phyloP scores from a whole-genome alignment of 1,140 invertebrate genomes.

The Magallana ariakensis region DNA sequence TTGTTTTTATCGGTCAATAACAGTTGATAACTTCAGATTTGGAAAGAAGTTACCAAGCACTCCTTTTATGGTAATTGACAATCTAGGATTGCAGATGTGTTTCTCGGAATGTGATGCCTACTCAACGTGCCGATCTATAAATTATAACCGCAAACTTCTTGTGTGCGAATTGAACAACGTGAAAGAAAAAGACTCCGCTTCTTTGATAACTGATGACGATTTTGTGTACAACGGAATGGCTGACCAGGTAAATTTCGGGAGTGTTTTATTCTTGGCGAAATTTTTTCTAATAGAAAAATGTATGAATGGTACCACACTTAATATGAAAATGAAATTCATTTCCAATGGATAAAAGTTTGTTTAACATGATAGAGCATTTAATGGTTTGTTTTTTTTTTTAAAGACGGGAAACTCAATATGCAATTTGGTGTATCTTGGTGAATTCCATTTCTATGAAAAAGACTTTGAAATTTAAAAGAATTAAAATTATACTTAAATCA shows the following conservation, averaged over 20 bases:
- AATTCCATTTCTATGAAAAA: too few relatives aligned
- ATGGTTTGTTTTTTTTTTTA: too few relatives aligned
- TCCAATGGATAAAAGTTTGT: too few relatives aligned
- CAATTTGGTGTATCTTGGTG: too few relatives aligned
- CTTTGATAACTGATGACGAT: not conserved
- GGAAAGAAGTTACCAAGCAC: not conserved
- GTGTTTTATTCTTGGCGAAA: not conserved
- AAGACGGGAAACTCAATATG: too few relatives aligned
- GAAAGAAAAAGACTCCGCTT: not conserved
- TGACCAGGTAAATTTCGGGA: not conserved
- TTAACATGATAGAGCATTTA: too few relatives aligned
- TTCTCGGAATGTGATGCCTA: not conserved
- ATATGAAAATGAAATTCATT: too few relatives aligned
- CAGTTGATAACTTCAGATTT: not conserved
- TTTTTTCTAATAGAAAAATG: too few relatives aligned
- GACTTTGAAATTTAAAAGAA: too few relatives aligned
- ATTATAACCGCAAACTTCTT: not conserved
- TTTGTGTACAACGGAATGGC: not conserved
- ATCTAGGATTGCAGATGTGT: not conserved
- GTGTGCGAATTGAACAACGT: slow-evolving; percentile 1
- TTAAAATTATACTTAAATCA: too few relatives aligned
- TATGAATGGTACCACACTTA: too few relatives aligned
- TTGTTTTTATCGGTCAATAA: too few relatives aligned
- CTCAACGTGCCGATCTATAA: not conserved
- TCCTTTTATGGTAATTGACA: not conserved